Conservation (phyloP, 2,797 vertebrate species). For the Sylvilagus floridanus region DNA sequence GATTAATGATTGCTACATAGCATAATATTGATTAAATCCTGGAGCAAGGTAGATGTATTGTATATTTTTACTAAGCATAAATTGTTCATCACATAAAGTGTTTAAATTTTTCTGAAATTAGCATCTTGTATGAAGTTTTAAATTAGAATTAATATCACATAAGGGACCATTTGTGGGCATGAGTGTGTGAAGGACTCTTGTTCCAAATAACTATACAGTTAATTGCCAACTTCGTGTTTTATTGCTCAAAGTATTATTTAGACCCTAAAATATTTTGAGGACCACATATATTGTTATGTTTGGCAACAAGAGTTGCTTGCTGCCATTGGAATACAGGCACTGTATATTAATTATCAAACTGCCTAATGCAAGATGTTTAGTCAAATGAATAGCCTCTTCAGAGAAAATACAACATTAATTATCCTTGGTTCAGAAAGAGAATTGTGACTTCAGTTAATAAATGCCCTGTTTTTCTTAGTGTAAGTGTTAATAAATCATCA, state of each 20-base stretch:
- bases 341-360: neutral
- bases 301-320: neutral
- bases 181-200: neutral
- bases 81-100: neutral
- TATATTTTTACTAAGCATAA: neutral
- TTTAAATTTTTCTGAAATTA: neutral
- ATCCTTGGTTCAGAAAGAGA: neutral
- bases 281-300: neutral
- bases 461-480: neutral
- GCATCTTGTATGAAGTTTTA: neutral
- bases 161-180: neutral
- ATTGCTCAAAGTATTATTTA: neutral
- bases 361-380: neutral
- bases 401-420: neutral
- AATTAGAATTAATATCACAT: neutral
- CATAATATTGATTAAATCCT: neutral
- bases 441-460: neutral
- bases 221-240: neutral
- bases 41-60: neutral
- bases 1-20: neutral
- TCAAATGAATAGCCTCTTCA: neutral
- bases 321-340: neutral
- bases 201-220: neutral
- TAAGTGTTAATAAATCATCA: neutral
- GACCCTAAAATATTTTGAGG: neutral